Conservation (phyloP, 2,113 vertebrate genomes). For the Nothocercus nigrocapillus region DNA sequence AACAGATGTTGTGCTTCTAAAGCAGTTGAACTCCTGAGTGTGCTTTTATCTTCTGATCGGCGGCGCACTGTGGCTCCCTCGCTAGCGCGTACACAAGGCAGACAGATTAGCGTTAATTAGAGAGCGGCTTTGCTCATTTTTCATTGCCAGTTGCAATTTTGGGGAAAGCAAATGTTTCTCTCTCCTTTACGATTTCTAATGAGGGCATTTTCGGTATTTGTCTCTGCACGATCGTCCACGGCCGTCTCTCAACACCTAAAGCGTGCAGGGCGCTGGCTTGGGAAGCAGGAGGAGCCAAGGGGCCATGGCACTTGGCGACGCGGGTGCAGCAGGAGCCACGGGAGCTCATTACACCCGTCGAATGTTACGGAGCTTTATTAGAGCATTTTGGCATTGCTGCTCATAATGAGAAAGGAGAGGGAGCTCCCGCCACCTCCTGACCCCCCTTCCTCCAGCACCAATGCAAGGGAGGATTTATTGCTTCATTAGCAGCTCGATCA, state of each 20-base stretch:
- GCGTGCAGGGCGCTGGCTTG: background rate
- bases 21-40: conserved; percentile 47
- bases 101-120: conserved; percentile 60
- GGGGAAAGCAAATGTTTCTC: conserved; percentile 49
- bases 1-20: conserved; percentile 56
- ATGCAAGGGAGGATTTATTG: conserved; percentile 58
- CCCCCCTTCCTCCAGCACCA: conserved; percentile 32
- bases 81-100: background rate
- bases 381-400: conserved; percentile 24
- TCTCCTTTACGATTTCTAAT: conserved; percentile 41
- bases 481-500: conserved; percentile 57
- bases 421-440: conserved; percentile 49
- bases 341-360: conserved; percentile 38
- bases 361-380: conserved; percentile 41
- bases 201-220: background rate
- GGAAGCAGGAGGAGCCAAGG: background rate
- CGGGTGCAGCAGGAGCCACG: background rate
- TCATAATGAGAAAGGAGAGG: conserved; percentile 44
- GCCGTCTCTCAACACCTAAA: background rate
- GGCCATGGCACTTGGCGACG: background rate
- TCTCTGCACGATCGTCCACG: too few relatives aligned
- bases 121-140: conserved; percentile 59
- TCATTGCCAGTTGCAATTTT: conserved; percentile 53
- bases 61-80: conserved; percentile 16
- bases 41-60: conserved; percentile 38